phyloP scores from a whole-genome alignment of 2,113 vertebrate genomes.

The Enhydra lutris region DNA sequence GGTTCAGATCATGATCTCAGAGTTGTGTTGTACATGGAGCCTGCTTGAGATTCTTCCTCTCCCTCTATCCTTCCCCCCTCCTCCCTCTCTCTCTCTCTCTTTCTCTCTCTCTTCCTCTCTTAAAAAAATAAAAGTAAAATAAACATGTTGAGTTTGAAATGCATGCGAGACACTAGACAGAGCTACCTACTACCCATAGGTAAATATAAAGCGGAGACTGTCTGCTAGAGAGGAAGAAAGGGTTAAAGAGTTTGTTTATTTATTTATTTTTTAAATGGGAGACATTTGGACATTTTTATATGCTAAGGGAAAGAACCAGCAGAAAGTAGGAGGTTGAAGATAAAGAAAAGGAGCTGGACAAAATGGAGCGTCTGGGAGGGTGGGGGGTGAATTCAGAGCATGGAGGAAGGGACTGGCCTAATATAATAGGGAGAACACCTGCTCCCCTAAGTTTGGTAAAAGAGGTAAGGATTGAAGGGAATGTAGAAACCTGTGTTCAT shows the following conservation, averaged over 20 bases:
- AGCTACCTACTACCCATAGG: too few species aligned
- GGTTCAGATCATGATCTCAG: background rate
- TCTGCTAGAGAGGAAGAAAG: background rate
- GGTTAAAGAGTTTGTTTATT: background rate
- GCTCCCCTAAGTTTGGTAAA: background rate
- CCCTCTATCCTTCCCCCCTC: background rate
- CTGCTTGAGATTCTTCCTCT: background rate
- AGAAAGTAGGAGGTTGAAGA: background rate
- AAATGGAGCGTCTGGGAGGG: background rate
- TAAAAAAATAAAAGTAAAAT: background rate
- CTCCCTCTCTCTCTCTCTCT: too few species aligned
- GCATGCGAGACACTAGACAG: background rate
- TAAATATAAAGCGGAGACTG: background rate
- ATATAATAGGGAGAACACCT: background rate
- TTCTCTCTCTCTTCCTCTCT: too few species aligned
- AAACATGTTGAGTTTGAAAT: background rate
- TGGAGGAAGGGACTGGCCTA: background rate
- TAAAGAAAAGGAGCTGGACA: background rate
- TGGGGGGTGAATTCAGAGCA: background rate
- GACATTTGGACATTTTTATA: background rate
- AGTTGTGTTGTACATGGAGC: background rate
- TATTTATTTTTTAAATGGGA: too few species aligned
- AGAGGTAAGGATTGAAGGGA: background rate
- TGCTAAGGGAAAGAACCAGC: background rate
- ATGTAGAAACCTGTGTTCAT: background rate